phyloP scores from a whole-genome alignment of 2,113 vertebrate genomes.

The Columba janthina region DNA sequence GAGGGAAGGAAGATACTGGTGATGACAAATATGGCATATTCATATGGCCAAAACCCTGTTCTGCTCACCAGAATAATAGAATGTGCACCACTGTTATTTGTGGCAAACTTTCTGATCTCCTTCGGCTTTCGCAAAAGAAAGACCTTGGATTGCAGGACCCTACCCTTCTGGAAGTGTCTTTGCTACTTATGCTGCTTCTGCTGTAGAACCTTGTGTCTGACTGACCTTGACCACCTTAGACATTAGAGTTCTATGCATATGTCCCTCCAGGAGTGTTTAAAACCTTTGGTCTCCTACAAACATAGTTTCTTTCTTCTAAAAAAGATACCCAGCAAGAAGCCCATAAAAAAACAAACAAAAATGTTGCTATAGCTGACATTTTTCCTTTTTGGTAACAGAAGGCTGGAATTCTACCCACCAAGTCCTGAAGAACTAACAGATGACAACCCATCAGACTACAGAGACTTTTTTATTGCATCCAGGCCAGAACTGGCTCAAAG shows the following conservation, averaged over 20 bases:
- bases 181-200: background rate
- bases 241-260: background rate
- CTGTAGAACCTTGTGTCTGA: background rate
- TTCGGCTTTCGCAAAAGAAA: background rate
- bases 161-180: background rate
- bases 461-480: background rate
- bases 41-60: background rate
- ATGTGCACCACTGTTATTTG: background rate
- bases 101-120: background rate
- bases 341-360: background rate
- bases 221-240: background rate
- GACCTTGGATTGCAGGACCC: background rate
- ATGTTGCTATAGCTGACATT: background rate
- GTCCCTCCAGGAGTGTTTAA: background rate
- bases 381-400: conserved; percentile 25
- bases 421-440: background rate
- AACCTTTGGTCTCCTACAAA: background rate
- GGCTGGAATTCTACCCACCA: background rate
- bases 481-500: background rate
- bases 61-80: background rate
- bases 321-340: background rate
- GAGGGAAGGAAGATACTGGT: background rate
- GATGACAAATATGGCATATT: background rate
- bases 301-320: background rate
- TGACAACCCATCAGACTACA: background rate